Percentiles rank a stretch among this genome's conserved stretches.
Evolutionary conservation across 2,888 invertebrate species (phyloP).

Genomic region (Desoria tigrina): DNA sequence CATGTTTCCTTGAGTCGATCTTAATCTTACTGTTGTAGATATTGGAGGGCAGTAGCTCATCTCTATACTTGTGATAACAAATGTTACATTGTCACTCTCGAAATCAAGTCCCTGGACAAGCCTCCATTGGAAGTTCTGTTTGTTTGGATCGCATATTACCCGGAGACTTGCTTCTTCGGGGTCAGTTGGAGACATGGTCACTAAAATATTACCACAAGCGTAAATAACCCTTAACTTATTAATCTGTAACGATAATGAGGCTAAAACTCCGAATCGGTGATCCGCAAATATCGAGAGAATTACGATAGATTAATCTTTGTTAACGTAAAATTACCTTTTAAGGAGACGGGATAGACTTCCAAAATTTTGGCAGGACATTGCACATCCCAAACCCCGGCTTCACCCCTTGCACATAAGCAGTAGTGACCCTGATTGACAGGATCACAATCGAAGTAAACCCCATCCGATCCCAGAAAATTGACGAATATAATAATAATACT

Average conservation of each 20-base stretch:
- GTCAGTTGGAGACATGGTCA: conserved; percentile 32
- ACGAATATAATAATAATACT: neutral
- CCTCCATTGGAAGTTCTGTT: conserved; percentile 42
- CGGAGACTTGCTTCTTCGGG: conserved; percentile 35
- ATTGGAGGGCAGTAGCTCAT: conserved; percentile 43
- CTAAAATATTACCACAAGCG: too few relatives aligned
- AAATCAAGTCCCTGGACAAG: conserved; percentile 45
- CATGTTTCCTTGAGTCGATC: neutral
- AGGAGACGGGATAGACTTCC: conserved; percentile 41
- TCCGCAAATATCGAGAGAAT: too few relatives aligned
- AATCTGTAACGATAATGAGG: too few relatives aligned
- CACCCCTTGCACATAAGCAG: conserved; percentile 35
- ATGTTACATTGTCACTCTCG: conserved; percentile 32
- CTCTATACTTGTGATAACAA: conserved; percentile 39
- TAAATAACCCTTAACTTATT: too few relatives aligned
- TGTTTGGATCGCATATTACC: conserved; percentile 38
- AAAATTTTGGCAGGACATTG: conserved; percentile 42
- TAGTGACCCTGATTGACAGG: conserved; percentile 35
- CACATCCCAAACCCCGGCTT: conserved; percentile 36
- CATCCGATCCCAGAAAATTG: neutral
- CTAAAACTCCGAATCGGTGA: too few relatives aligned
- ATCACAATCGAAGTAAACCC: conserved; percentile 33
- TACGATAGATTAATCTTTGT: too few relatives aligned
- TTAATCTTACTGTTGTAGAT: conserved; percentile 25
- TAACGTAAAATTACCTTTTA: conserved; percentile 49